phyloP scores from a whole-genome alignment of 2,888 invertebrate species.

The Eledona agricola region DNA sequence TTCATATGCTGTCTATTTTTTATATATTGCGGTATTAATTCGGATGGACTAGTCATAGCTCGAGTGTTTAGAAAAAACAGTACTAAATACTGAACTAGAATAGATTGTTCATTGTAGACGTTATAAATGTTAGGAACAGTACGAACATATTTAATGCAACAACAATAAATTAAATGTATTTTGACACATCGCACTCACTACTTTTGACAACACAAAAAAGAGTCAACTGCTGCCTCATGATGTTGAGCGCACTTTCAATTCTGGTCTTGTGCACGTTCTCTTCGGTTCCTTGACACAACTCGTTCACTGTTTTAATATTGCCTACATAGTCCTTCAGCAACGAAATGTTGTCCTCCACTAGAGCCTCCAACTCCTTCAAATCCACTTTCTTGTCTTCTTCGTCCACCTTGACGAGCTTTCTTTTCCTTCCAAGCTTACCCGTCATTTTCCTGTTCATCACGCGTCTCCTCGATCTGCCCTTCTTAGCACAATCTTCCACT shows the following conservation, averaged over 20 bases:
- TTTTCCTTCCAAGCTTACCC: conserved; percentile 15
- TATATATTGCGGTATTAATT: conserved; percentile 67
- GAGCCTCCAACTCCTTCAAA: conserved; percentile 43
- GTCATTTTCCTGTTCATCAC: conserved; percentile 39
- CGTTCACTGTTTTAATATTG: conserved; percentile 8
- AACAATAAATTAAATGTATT: no score
- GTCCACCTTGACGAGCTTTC: conserved; percentile 21
- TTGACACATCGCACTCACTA: no score
- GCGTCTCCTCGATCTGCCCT: conserved; percentile 37
- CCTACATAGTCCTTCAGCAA: conserved; percentile 11
- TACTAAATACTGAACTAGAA: conserved; percentile 6
- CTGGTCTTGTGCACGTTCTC: background rate
- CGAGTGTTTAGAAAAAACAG: conserved; percentile 53
- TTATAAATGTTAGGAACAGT: no score
- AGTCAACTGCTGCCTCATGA: conserved; percentile 23
- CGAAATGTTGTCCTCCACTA: conserved; percentile 46
- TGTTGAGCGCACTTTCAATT: conserved; percentile 9
- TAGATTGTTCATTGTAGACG: no score
- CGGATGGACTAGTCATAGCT: conserved; percentile 65
- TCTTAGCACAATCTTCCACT: conserved; percentile 34
- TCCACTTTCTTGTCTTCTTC: conserved; percentile 41
- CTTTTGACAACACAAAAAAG: no score
- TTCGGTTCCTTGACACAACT: no score
- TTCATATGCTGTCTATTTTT: conserved; percentile 66
- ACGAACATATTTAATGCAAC: no score